Base-by-base conservation (phyloP, 2,797 vertebrate genomes). In the Nannoperca obscura region DNA sequence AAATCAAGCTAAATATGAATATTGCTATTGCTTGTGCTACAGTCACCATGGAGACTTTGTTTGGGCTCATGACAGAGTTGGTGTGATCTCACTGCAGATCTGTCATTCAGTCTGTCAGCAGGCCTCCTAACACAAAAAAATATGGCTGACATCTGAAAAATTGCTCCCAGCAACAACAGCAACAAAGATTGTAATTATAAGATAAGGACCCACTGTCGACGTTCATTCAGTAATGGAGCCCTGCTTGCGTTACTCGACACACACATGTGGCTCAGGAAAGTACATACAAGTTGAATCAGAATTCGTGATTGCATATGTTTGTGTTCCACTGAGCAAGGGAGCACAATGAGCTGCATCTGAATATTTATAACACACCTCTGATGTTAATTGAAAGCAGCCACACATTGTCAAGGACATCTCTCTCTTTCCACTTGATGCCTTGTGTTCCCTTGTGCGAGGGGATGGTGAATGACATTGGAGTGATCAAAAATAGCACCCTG, bases 351-450 rank as follows among this genome's bases (percentile, higher is more conserved):
- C 64, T 27, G 34, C 74, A 86, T 90, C n/a, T 88, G 87, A 92
- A 94, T 92, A 93, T 92, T 89, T 80, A 89, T 89, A 85, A 74
- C 71, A 46, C 59, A 57, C 62, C 69, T 91, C 81, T 84, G 86
- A 92, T 88, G 89, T 84, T 91, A 91, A 91, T 88, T 91, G 86
- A 88, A 86, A 86, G 78, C 85, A 84, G 85, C 69, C 83, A 88
- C 82, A 84, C 84, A 87, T 86, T 88, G 86, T 91, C 89, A 89
- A 91, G 90, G 89, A 88, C 84, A 78, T 90, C 80, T 62, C 80
- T 46, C 67, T 62, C 71, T 85, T 76, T 84, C 80, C 87, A 87
- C 64, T 78, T 88, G 87, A 91, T 85, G 91, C 84, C 84, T 75
- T 69, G 85, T 85, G 82, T 78, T 87, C 72, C 71, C 46, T 19